Percentiles rank a stretch among this genome's conserved stretches.
These are phyloP conservation scores for Rhinichthys klamathensis DNA, from an alignment of 2,113 vertebrate species.

Conservation along the genomic window DNA sequence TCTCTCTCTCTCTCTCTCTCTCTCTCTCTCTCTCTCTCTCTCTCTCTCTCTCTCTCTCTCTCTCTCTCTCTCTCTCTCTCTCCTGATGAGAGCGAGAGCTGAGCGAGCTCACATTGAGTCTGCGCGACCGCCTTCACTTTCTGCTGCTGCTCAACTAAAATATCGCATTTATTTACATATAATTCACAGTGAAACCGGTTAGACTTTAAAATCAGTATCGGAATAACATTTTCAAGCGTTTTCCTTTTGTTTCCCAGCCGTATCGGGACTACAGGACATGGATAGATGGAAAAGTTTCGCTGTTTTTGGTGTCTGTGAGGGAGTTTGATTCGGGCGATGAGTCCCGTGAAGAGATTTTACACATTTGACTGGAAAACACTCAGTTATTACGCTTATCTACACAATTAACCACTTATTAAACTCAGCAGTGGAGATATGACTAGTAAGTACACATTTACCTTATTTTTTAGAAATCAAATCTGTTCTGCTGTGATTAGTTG, in stretches of 20 bases:
- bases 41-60: not conserved
- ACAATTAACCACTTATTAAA: constrained; percentile 6
- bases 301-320: constrained; percentile 42
- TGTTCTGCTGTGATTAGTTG: constrained; percentile 8
- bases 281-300: constrained; percentile 34
- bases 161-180: not conserved
- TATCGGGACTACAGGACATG: not conserved
- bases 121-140: constrained; percentile 21
- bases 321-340: constrained; percentile 43
- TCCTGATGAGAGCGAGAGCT: constrained; percentile 18
- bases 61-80: not conserved
- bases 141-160: not conserved
- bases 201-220: not conserved
- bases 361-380: constrained; percentile 32
- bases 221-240: not conserved
- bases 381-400: not conserved
- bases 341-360: constrained; percentile 40
- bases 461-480: constrained; percentile 19
- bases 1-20: no score
- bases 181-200: not conserved
- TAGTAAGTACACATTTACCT: constrained; percentile 30
- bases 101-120: constrained; percentile 6
- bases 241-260: not conserved
- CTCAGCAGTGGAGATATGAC: constrained; percentile 14
- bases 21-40: no score